Conservation (phyloP, 2,888 invertebrate species). For the Pollenia amentaria region DNA sequence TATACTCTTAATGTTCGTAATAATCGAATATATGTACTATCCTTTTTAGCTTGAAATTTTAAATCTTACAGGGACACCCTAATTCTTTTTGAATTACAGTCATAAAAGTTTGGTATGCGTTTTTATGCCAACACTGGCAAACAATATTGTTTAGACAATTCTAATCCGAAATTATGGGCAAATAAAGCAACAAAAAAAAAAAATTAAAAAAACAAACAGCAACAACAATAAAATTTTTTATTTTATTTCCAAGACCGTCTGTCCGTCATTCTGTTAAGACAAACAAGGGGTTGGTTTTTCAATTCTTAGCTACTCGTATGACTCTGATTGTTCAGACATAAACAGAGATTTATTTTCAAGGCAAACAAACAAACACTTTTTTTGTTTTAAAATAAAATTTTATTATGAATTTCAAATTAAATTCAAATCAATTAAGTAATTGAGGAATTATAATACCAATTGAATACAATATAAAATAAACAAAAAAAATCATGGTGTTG, state of each 20-base stretch:
- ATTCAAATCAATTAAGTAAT: slow-evolving; percentile 82
- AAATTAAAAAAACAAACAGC: slow-evolving; percentile 50
- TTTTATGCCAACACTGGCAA: slow-evolving; percentile 55
- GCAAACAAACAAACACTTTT: slow-evolving; percentile 11
- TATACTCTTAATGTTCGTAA: no score
- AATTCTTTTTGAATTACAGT: slow-evolving; percentile 28
- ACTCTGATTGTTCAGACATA: slow-evolving; percentile 37
- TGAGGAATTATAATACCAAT: slow-evolving; percentile 70
- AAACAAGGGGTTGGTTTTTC: slow-evolving; percentile 20
- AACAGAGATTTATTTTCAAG: neutral
- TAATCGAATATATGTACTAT: no score
- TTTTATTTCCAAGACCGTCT: slow-evolving; percentile 5
- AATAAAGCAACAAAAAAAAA: slow-evolving; percentile 55
- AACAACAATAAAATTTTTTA: slow-evolving; percentile 39
- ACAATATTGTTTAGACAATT: slow-evolving; percentile 68
- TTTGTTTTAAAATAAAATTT: slow-evolving; percentile 7
- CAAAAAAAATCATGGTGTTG: slow-evolving; percentile 14
- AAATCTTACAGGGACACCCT: slow-evolving; percentile 45
- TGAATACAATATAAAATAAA: neutral
- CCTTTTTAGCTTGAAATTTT: no score
- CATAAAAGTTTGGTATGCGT: slow-evolving; percentile 57
- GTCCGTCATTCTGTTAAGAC: neutral
- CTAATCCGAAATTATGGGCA: slow-evolving; percentile 70
- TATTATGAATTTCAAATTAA: slow-evolving; percentile 69
- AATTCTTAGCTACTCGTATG: neutral